phyloP scores from a whole-genome alignment of 2,113 vertebrate genomes.

The Pelvicachromis taeniatus region DNA sequence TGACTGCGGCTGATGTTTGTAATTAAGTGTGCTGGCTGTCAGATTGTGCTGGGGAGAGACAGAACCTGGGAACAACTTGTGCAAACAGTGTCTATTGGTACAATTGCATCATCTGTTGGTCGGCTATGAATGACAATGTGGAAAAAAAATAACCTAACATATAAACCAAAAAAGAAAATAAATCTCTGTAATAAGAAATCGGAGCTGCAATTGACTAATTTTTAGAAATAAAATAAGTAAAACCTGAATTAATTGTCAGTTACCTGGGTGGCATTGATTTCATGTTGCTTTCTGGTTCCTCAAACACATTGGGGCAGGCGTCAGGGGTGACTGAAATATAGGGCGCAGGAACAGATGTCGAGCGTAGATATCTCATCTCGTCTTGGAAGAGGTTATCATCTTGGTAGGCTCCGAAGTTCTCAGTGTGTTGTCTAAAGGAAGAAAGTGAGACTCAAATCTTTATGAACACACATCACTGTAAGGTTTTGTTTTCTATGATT shows the following conservation, averaged over 20 bases:
- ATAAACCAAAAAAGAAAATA: not conserved
- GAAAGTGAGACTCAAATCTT: not conserved
- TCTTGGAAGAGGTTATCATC: conserved; percentile 98
- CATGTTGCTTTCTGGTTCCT: conserved; percentile 98
- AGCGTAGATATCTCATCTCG: conserved; percentile 96
- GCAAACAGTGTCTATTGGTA: not conserved
- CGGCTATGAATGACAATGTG: not conserved
- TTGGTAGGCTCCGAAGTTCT: conserved; percentile 92
- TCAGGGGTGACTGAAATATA: conserved; percentile 99
- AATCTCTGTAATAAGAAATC: not conserved
- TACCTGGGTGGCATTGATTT: conserved; percentile 99
- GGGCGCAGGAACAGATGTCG: conserved; percentile 93
- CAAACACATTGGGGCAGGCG: conserved; percentile 95
- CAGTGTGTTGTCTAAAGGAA: conserved; percentile 89
- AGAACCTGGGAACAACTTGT: not conserved
- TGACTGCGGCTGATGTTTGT: not conserved
- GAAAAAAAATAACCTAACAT: not conserved
- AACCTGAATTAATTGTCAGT: not conserved
- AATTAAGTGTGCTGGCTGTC: not conserved
- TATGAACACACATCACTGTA: not conserved
- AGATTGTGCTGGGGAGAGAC: not conserved
- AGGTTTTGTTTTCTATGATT: not conserved
- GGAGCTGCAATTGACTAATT: not conserved
- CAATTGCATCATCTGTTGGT: not conserved
- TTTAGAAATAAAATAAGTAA: not conserved